Evolutionary conservation across 2,888 invertebrate genomes (phyloP).

Genomic region (Drosophila borealis): DNA sequence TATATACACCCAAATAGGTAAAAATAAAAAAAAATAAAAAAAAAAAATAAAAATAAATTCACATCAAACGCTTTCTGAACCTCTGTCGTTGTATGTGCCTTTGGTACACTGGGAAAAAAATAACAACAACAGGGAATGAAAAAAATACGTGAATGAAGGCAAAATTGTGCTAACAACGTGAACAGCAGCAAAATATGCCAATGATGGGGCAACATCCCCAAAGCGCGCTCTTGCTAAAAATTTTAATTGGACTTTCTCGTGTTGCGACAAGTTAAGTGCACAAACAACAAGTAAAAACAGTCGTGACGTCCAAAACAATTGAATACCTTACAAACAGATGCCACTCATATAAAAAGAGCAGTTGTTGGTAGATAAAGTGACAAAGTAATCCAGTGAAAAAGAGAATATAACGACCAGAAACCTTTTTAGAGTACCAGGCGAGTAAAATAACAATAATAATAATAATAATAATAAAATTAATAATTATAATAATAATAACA

Average conservation of each 20-base stretch:
- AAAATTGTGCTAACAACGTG: constrained; percentile 32
- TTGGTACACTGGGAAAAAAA: constrained; percentile 8
- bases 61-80: constrained; percentile 1
- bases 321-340: not conserved
- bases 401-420: too few species aligned
- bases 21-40: constrained; percentile 3
- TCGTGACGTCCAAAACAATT: not conserved
- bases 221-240: constrained; percentile 22
- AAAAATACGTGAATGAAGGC: constrained; percentile 7
- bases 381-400: too few species aligned
- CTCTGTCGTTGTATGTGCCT: constrained; percentile 20
- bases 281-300: not conserved
- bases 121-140: not conserved
- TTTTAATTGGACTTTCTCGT: constrained; percentile 39
- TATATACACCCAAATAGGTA: too few species aligned
- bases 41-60: not conserved
- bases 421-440: too few species aligned
- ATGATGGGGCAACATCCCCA: constrained; percentile 29
- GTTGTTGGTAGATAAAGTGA: not conserved
- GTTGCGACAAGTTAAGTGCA: constrained; percentile 17
- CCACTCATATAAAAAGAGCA: not conserved
- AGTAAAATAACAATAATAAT: too few species aligned
- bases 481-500: too few species aligned
- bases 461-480: too few species aligned
- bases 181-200: constrained; percentile 36